Percentiles rank a stretch among this genome's conserved stretches.
Conservation (phyloP, 2,888 invertebrate genomes). For the Aspidiotus destructor region DNA sequence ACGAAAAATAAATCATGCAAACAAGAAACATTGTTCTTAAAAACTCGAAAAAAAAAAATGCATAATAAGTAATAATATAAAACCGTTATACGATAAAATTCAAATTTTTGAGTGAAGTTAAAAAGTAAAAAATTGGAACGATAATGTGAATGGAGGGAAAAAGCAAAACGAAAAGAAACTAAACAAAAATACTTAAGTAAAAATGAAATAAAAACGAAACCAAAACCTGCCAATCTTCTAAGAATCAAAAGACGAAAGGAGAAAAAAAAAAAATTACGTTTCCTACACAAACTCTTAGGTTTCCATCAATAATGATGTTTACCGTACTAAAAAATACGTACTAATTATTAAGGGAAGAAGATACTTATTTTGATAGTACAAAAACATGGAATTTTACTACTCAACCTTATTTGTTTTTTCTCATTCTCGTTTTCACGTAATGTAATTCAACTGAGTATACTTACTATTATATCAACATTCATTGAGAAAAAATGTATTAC, state of each 20-base stretch:
- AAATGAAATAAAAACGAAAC: conserved; percentile 16
- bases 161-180: not conserved
- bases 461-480: not conserved
- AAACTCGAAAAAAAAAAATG: not conserved
- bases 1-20: not conserved
- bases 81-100: conserved; percentile 16
- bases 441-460: too few species aligned
- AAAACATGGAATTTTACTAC: too few species aligned
- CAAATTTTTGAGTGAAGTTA: conserved; percentile 8
- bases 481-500: not conserved
- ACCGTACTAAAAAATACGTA: conserved; percentile 6
- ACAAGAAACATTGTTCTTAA: not conserved
- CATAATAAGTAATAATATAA: not conserved
- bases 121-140: conserved; percentile 10
- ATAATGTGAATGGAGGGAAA: not conserved
- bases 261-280: conserved; percentile 17
- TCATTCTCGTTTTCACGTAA: not conserved
- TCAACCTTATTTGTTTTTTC: not conserved
- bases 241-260: conserved; percentile 10
- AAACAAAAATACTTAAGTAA: conserved; percentile 10
- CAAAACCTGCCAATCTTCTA: conserved; percentile 22
- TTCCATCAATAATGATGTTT: conserved; percentile 2
- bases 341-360: not conserved
- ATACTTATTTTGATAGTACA: too few species aligned
- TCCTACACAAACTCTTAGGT: not conserved